Conservation (phyloP, 2,113 vertebrate genomes). For the Otis tarda region DNA sequence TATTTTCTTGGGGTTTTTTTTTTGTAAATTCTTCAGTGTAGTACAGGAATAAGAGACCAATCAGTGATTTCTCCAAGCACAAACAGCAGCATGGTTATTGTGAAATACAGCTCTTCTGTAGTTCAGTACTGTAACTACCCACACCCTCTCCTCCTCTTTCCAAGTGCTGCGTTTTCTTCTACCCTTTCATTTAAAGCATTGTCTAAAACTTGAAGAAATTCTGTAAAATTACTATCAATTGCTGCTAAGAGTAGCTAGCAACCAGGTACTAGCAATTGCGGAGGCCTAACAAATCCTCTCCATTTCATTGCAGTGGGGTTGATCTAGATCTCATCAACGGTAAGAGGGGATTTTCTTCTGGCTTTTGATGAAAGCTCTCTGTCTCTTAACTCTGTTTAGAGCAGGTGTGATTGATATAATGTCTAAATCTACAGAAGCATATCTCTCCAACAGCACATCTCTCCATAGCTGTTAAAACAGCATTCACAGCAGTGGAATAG, state of each 20-base stretch:
- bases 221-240: background rate
- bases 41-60: constrained; percentile 7
- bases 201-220: constrained; percentile 6
- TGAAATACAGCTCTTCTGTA: constrained; percentile 3
- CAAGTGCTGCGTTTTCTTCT: background rate
- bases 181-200: background rate
- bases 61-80: background rate
- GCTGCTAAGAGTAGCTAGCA: background rate
- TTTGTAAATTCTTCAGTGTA: background rate
- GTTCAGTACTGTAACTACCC: background rate
- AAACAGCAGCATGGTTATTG: background rate
- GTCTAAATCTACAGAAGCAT: background rate
- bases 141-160: background rate
- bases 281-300: background rate
- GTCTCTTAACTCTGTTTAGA: background rate
- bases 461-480: background rate
- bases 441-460: background rate
- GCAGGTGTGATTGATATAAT: background rate
- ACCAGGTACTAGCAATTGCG: background rate
- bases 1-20: background rate
- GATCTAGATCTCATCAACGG: background rate
- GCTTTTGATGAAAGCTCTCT: background rate
- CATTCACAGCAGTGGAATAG: background rate
- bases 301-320: background rate
- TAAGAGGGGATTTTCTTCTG: background rate